Evolutionary conservation across 2,888 invertebrate genomes (phyloP), one percentile per base, ranked within the genome.

Genomic region (Arenicola marina): DNA sequence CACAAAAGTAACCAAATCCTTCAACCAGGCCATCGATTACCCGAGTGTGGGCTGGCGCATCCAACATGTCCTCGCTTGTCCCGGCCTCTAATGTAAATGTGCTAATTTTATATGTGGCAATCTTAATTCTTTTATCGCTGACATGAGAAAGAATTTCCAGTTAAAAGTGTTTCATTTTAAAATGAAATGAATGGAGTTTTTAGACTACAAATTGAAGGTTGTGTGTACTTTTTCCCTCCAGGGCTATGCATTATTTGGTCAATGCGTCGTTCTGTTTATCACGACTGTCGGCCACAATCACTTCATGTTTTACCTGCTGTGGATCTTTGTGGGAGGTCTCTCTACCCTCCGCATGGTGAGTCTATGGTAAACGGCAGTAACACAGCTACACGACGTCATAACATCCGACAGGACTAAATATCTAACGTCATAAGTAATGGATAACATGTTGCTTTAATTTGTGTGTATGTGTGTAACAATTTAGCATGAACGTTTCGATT

Each of bases 221-320:
- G 1, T 38, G 21, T 7, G n/a, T 57, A 1, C 46, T 7, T 57
- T 60, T 54, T n/a, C 18, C 11, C 45, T 62, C 21, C 75, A 84
- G 84, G 86, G 86, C 31, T 86, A 86, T 73, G 84, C 82, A 11
- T 67, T 86, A 63, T 81, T 83, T 45, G 81, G 85, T 26, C 85
- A 85, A 68, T 85, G 85, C 72, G 63, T 85, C 18, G 84, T 84
- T 4, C 73, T 85, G 34, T 77, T 84, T 21, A 68, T 85, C 38
- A 83, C 82, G 0, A 83, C 84, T 0, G 64, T 85, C 0, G 75
- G 77, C 51, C 83, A 84, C 73, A 83, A 81, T 65, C 85, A 86
- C 70, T 54, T 81, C 34, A 81, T 83, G 65, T 86, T 86, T 72
- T 84, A 85, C 70, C 44, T 78, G 1, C 66, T 85, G 18, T 83